Evolutionary conservation across 2,797 vertebrate genomes (phyloP).

Genomic region (Cirrhinus molitorella): DNA sequence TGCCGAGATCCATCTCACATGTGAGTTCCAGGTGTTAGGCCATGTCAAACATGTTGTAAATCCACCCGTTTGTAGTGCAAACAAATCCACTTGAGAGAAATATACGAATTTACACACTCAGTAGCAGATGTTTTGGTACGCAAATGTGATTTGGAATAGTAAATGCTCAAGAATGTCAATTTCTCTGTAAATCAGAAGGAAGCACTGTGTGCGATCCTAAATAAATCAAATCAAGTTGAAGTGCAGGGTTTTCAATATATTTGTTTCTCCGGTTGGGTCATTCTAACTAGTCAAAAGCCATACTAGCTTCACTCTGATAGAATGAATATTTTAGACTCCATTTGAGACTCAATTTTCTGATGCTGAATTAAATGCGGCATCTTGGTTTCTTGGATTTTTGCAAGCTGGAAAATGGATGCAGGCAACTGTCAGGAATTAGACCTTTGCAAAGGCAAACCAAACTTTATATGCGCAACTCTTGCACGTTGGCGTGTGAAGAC

Average conservation of each 20-base stretch:
- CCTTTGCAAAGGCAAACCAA: neutral
- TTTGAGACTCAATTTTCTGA: constrained; percentile 18
- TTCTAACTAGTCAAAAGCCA: constrained; percentile 9
- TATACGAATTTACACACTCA: constrained; percentile 51
- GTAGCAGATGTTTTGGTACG: constrained; percentile 19
- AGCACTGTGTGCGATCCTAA: neutral
- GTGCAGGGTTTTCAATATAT: constrained; percentile 17
- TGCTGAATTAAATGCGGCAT: neutral
- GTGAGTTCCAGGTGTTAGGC: constrained; percentile 32
- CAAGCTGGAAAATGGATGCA: neutral
- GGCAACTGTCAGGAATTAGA: neutral
- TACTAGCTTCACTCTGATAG: constrained; percentile 3
- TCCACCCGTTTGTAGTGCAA: neutral
- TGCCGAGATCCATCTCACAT: constrained; percentile 14
- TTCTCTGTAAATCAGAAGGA: constrained; percentile 6
- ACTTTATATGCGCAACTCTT: neutral
- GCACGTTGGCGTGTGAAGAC: neutral
- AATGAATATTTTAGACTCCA: constrained; percentile 10
- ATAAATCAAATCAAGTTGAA: constrained; percentile 28
- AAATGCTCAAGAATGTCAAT: constrained; percentile 4
- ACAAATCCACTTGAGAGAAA: constrained; percentile 41
- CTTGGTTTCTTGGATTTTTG: neutral
- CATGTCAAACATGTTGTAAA: constrained; percentile 42
- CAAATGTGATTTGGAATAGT: constrained; percentile 10
- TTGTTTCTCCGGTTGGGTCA: neutral